phyloP scores from a whole-genome alignment of 2,797 vertebrate species.

The Darevskia nairensis region DNA sequence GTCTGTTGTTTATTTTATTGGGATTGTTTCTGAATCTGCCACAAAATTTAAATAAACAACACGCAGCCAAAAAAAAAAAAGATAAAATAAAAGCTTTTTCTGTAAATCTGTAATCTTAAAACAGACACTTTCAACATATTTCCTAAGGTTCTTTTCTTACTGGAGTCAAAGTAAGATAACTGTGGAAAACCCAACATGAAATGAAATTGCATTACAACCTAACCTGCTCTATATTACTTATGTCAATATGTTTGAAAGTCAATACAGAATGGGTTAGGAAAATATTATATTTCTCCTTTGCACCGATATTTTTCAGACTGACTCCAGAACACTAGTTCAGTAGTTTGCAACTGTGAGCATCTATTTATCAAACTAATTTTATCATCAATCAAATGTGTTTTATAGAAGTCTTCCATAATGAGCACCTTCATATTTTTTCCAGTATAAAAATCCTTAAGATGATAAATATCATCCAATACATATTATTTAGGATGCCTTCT shows the following conservation, averaged over 20 bases:
- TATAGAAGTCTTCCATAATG: neutral
- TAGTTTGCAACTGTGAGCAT: conserved; percentile 13
- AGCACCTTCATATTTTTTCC: neutral
- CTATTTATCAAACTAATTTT: conserved; percentile 37
- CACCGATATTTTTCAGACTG: conserved; percentile 8
- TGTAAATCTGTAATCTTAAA: conserved; percentile 4
- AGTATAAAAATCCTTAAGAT: neutral
- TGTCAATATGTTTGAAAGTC: conserved; percentile 24
- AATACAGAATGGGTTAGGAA: neutral
- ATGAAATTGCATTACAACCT: conserved; percentile 25
- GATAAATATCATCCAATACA: neutral
- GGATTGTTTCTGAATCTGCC: neutral
- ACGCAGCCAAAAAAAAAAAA: rapidly evolving
- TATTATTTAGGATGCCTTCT: neutral
- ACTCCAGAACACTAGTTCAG: neutral
- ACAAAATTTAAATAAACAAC: conserved; percentile 24
- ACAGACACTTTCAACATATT: neutral
- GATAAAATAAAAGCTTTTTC: neutral
- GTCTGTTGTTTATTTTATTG: neutral
- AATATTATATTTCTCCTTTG: neutral
- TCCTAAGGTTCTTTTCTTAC: neutral
- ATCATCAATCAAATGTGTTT: neutral
- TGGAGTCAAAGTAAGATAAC: neutral
- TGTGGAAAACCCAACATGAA: neutral
- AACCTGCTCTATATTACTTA: conserved; percentile 20